These are phyloP conservation scores for Arothron firmamentum DNA, from an alignment of 2,113 vertebrate genomes.

Conservation along the genomic window DNA sequence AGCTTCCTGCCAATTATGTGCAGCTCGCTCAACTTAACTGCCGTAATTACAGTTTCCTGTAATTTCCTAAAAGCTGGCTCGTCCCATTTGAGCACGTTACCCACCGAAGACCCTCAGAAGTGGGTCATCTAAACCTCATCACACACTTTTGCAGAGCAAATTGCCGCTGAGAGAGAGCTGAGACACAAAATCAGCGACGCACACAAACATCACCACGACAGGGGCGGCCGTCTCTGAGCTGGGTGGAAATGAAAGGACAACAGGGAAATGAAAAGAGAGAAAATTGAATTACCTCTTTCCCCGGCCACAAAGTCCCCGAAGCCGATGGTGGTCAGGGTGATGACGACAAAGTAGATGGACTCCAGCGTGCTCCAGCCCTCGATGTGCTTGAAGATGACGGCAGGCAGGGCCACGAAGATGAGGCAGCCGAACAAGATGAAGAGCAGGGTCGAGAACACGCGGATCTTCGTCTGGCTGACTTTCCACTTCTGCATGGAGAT, in stretches of 20 bases:
- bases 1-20: no score
- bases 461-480: slow-evolving; percentile 97
- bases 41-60: no score
- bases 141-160: no score
- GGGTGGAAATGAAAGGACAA: slow-evolving; percentile 10
- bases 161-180: no score
- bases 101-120: no score
- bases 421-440: slow-evolving; percentile 97
- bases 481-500: slow-evolving; percentile 86
- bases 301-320: slow-evolving; percentile 98
- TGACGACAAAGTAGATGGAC: slow-evolving; percentile 97
- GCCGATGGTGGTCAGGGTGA: slow-evolving; percentile 96
- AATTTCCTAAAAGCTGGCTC: no score
- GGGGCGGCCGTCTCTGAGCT: background rate
- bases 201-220: no score
- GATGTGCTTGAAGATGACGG: slow-evolving; percentile 95
- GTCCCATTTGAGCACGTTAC: no score
- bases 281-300: slow-evolving; percentile 64
- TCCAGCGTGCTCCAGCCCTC: slow-evolving; percentile 96
- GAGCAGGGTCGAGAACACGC: slow-evolving; percentile 95
- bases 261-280: background rate
- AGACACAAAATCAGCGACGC: no score
- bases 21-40: no score
- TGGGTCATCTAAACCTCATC: no score
- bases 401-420: slow-evolving; percentile 93